Evolutionary conservation across 2,113 vertebrate genomes (phyloP), one percentile per base, ranked within the genome.

Genomic region (Cygnus buccinator): DNA sequence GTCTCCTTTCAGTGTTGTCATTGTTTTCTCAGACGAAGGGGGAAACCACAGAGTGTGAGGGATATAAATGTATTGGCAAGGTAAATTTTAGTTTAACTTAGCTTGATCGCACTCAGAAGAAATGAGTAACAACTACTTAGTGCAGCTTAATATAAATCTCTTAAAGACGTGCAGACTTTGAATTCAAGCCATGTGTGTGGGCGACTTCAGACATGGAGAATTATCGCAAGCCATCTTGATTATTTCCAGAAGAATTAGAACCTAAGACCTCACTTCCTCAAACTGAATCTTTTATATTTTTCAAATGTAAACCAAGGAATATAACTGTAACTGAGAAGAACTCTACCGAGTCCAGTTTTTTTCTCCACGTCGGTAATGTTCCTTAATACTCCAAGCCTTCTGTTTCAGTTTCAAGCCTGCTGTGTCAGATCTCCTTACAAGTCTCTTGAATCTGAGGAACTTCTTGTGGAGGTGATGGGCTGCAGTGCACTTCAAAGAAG

Each of bases 91-190:
- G 55, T 71, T 83, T 78, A 84, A 68, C 66, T 87, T 66, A 8
- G 19, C 63, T 70, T 93, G 78, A 80, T 83, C 88, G 20, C 48
- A 87, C 65, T 84, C 86, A 76, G 70, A n/a, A 94, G 62, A 90
- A 95, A 75, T 57, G 5, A 39, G 50, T 93, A 93, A 78, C 76
- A 93, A 19, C 39, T 86, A 86, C 79, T 94, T 92, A 84, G 14
- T 72, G 75, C 68, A 86, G 61, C 43, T 89, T 90, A 92, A 84
- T 75, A 61, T 80, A 87, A 94, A 72, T 85, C 58, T 44, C 71
- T 82, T 94, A 82, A 95, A 68, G 66, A 93, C 0, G 2, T 84
- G 48, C 44, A 84, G 46, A 73, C 80, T 94, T 93, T 85, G 54
- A 93, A 89, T 78, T 79, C 58, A 94, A 91, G 44, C 87, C 70